Base-by-base conservation (phyloP, 1,140 invertebrate genomes). In the Heliconius hermathena region DNA sequence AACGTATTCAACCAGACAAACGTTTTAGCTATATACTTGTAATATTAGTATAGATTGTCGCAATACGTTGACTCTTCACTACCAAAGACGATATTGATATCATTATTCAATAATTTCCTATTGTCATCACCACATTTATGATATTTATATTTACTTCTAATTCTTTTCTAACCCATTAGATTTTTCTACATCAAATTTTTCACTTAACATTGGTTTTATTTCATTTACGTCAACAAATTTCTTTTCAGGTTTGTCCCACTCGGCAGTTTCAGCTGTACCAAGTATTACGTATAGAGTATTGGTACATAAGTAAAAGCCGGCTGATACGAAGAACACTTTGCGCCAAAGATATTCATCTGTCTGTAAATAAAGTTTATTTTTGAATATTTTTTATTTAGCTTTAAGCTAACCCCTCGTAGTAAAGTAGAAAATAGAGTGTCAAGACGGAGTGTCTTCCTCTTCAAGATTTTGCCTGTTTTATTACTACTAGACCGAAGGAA, bases 271-370 rank as follows among this genome's bases (percentile, higher is more conserved):
- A 3, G 88, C 94, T 1, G 95, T 94, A 6, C 96, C 96, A 73
- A 96, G 95, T 9, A 96, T 78, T 6, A 96, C 78, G 82, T 96
- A 97, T 0, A 96, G 78, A 0, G 96, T 82, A 74, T 96, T 96
- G 6, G 96, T 95, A n/a, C 96, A 60, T 1, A 96, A 85, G 82
- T 97, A 96, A 13, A 97, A 90, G 4, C 90, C 95, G 8, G 96
- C 95, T 20, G 96, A 94, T 26, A 97, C 91, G 83, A 96, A 96
- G 88, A 97, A 97, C 0, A 97, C 96, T 16, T 92, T 94, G 81
- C 95, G 94, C 97, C 97, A 98, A 3, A 91, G 78, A 18, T 81
- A 77, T 76, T 84, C 83, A 33, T 84, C 82, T 18, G 84, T 86
- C 91, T 92, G 83, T 18, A 87, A 85, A 26, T 2, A 52, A 71